Evolutionary conservation across 2,888 invertebrate species (phyloP), one percentile per base, ranked within the genome.

Genomic region (Caenorhabditis auriculariae): DNA sequence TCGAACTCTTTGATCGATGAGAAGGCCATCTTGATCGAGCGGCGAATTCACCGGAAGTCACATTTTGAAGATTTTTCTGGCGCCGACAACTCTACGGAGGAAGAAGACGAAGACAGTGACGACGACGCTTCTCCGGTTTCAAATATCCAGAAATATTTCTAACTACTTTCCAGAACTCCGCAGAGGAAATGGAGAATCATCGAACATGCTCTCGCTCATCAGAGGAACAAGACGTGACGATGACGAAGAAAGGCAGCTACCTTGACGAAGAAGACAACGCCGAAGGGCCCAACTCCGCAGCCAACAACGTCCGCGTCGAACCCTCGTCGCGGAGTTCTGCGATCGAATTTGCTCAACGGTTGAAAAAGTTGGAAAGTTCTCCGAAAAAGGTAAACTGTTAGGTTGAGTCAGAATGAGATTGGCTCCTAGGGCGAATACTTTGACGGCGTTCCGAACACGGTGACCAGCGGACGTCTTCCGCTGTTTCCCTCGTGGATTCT

Each of bases 401-500:
- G 21, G 2, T 35, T 9, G 17, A 54, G 4, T 12, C 6, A 47
- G 4, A 2, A 12, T 9, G 9, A 9, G 12, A 50, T 39, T 5
- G 4, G 19, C n/a, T 23, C 43, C 27, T 28, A 55, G 55, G 41
- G 57, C 7, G 59, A 57, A 0, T 93, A 91, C 85, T 85, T 93
- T 29, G 90, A 91, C 0, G 91, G 91, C 51, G 91, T 95, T 91
- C 85, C 93, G 49, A 91, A 93, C 80, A 86, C 86, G 71, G 89
- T 90, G 50, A 90, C 91, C 0, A 70, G 79, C 3, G 82, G 82
- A 7, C 85, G 91, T 37, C 85, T 93, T 64, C 93, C 95, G 0
- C 88, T 89, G 64, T 93, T 89, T 84, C 88, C 91, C 1, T 91
- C 91, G 73, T 95, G 93, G 93, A 89, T 91, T 7, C 85, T 96